Conservation (phyloP, 2,797 vertebrate species). For the Syndactyla subalaris region DNA sequence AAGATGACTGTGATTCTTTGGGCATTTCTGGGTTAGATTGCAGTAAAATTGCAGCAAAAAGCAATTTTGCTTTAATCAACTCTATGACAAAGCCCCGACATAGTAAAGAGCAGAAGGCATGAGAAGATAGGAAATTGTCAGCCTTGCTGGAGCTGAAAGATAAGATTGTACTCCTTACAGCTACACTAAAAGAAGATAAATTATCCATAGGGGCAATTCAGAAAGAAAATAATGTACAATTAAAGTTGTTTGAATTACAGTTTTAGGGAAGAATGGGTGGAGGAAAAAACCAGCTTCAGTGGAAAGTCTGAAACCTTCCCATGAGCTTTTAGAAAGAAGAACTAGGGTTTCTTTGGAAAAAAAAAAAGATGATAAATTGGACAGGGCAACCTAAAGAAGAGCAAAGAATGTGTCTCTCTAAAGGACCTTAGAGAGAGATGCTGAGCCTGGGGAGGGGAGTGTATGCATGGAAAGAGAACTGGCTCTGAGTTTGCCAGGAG, state of each 20-base stretch:
- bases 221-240: conserved; percentile 69
- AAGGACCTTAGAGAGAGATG: neutral
- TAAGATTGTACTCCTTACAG: conserved; percentile 45
- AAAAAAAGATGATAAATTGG: neutral
- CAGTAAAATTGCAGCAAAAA: conserved; percentile 28
- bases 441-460: neutral
- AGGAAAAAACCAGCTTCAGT: neutral
- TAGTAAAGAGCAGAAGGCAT: conserved; percentile 23
- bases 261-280: neutral
- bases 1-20: conserved; percentile 68
- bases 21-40: conserved; percentile 30
- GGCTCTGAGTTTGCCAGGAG: neutral
- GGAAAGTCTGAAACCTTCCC: conserved; percentile 9
- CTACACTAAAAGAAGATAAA: conserved; percentile 21
- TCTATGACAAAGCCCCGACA: conserved; percentile 1
- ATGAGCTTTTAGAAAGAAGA: neutral
- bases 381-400: neutral
- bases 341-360: neutral
- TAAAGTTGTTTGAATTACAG: conserved; percentile 31
- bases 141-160: conserved; percentile 53
- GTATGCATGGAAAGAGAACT: neutral
- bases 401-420: neutral
- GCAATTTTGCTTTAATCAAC: conserved; percentile 60
- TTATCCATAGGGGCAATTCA: conserved; percentile 69
- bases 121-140: conserved; percentile 39